phyloP scores from a whole-genome alignment of 2,113 vertebrate species.

The Dunckerocampus dactyliophorus region DNA sequence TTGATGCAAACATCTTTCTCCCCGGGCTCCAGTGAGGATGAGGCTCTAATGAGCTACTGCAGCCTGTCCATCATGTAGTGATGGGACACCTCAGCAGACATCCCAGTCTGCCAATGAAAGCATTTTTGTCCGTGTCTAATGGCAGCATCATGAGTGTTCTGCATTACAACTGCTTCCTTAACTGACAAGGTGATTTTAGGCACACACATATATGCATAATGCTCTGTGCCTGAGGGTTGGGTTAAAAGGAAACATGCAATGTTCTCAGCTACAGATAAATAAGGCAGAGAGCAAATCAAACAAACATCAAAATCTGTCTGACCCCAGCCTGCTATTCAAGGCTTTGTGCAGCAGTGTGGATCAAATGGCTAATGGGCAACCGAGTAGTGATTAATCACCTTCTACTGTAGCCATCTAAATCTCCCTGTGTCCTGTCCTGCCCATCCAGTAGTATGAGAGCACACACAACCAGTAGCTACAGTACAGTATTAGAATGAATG shows the following conservation, averaged over 20 bases:
- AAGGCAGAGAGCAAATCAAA: conserved; percentile 61
- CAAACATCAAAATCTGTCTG: conserved; percentile 22
- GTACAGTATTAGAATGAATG: too few species aligned
- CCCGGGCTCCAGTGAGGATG: conserved; percentile 7
- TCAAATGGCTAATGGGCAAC: conserved; percentile 36
- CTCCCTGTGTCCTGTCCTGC: neutral
- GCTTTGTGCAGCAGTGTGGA: conserved; percentile 41
- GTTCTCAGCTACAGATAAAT: conserved; percentile 9
- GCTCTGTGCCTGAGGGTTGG: conserved; percentile 17
- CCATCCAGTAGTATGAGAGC: neutral
- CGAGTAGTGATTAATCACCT: conserved; percentile 42
- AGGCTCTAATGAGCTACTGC: conserved; percentile 60
- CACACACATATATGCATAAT: conserved; percentile 31
- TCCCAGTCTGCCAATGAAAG: conserved; percentile 14
- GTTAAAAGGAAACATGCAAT: conserved; percentile 8
- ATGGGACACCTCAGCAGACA: conserved; percentile 36
- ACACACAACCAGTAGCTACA: conserved; percentile 12
- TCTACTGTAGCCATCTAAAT: neutral
- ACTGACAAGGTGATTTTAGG: conserved; percentile 33
- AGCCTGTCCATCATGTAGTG: conserved; percentile 51
- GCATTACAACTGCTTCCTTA: conserved; percentile 1
- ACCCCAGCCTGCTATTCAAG: conserved; percentile 29
- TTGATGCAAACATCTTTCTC: conserved; percentile 22
- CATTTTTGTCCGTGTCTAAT: conserved; percentile 17
- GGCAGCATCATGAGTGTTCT: conserved; percentile 14